Evolutionary conservation across 2,888 invertebrate genomes (phyloP), one percentile per base, ranked within the genome.

Genomic region (Lithophane socia): DNA sequence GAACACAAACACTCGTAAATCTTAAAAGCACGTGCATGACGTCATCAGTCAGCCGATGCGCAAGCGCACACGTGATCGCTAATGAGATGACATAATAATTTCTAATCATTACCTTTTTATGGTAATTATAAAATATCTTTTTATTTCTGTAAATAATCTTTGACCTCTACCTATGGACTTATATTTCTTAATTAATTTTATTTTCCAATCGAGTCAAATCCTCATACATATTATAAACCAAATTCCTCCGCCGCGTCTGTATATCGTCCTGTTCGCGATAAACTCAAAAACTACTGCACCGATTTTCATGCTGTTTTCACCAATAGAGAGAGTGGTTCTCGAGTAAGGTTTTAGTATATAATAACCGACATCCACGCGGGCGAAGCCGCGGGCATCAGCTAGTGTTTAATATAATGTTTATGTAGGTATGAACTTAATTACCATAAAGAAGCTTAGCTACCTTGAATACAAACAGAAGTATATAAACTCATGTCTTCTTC

Each of bases 61-160:
- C 44, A 58, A 3, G 9, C 47, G 42, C 58, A 84, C 54, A 84
- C 80, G 81, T 84, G 84, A 56, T 18, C 37, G n/a, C 37, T 24
- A 67, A 64, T 47, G 47, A 72, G 47, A 37, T 56, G 47, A 68
- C 42, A 58, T 58, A 66, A 83, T 64, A 54, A 84, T 81, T 84
- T 80, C 80, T 84, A 84, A 73, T 68, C 52, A 42, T 78, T 29
- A 42, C 42, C 18, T 67, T 73, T 70, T 80, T 54, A 80, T 74
- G 75, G 8, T 71, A 49, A 74, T 74, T 61, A 18, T n/a, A 4
- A 47, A 1, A n/a, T 66, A 47, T 52, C 16, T n/a, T 64, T 58
- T 47, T 68, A 52, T 64, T 64, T 68, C 21, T 37, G 13, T 10
- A 54, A 16, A 29, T 47, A n/a, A 44, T 37, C 2, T 67, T 52